A percentile compares a stretch with the other conserved stretches of the same genome.
Conservation (phyloP, 2,797 vertebrate species). For the Scyliorhinus canicula region DNA sequence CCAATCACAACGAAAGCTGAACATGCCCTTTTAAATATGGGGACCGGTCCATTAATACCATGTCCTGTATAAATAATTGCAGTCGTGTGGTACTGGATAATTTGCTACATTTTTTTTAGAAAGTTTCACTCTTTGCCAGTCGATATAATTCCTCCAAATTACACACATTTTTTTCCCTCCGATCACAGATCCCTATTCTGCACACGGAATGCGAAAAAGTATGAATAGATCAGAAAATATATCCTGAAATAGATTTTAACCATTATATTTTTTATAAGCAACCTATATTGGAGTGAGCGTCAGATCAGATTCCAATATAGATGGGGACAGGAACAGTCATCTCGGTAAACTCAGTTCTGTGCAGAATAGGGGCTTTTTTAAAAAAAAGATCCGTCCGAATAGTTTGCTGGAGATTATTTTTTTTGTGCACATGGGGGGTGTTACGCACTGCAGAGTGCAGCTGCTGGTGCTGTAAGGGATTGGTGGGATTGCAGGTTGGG, state of each 20-base stretch:
- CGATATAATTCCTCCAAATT: background rate
- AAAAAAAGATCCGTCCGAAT: background rate
- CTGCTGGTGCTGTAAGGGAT: background rate
- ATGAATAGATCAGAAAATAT: background rate
- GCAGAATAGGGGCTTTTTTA: background rate
- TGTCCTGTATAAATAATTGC: background rate
- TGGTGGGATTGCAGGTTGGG: background rate
- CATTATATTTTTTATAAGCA: background rate
- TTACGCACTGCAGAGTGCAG: background rate
- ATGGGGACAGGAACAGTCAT: background rate
- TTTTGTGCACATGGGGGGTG: background rate
- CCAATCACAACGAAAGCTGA: background rate
- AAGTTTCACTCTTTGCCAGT: background rate
- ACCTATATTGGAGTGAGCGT: background rate
- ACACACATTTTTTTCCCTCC: background rate
- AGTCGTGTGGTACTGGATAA: background rate
- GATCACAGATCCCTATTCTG: no score
- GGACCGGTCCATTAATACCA: no score
- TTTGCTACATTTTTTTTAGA: background rate
- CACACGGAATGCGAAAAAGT: background rate
- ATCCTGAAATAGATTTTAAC: background rate
- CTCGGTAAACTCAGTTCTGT: background rate
- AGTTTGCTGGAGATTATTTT: background rate
- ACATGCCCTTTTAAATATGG: background rate
- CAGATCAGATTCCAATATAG: background rate